Conservation (phyloP, 2,113 vertebrate species). For the Octodon degus region DNA sequence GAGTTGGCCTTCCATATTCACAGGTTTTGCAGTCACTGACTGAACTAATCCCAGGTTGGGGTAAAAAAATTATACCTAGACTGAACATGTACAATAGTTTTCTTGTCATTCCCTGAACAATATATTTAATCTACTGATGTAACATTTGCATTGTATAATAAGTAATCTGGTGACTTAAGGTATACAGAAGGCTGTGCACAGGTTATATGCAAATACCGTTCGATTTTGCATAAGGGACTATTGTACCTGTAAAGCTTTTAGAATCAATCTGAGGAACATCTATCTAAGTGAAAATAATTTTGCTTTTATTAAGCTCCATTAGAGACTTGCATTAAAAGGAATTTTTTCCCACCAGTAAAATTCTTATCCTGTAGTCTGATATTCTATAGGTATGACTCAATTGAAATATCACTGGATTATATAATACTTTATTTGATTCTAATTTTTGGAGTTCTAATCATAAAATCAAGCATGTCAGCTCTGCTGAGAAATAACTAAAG, state of each 20-base stretch:
- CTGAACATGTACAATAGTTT: not conserved
- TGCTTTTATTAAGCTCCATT: not conserved
- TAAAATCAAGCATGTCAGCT: not conserved
- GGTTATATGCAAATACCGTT: not conserved
- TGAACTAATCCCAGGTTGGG: not conserved
- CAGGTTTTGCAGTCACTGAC: not conserved
- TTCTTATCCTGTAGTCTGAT: not conserved
- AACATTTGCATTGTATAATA: not conserved
- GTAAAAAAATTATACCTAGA: not conserved
- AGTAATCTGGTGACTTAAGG: not conserved
- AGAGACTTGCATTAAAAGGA: not conserved
- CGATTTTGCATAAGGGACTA: not conserved
- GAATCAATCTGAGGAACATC: not conserved
- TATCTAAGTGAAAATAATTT: not conserved
- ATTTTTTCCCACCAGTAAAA: not conserved
- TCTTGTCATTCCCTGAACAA: not conserved
- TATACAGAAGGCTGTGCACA: not conserved
- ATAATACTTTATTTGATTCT: not conserved
- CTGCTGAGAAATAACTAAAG: not conserved
- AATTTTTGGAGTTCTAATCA: slow-evolving; percentile 28
- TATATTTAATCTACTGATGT: not conserved
- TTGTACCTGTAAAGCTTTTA: not conserved
- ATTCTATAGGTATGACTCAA: not conserved
- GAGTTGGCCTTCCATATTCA: not conserved
- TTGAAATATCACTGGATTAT: not conserved